These are phyloP conservation scores for Diploptera punctata DNA, from an alignment of 2,888 invertebrate species.

Conservation along the genomic window DNA sequence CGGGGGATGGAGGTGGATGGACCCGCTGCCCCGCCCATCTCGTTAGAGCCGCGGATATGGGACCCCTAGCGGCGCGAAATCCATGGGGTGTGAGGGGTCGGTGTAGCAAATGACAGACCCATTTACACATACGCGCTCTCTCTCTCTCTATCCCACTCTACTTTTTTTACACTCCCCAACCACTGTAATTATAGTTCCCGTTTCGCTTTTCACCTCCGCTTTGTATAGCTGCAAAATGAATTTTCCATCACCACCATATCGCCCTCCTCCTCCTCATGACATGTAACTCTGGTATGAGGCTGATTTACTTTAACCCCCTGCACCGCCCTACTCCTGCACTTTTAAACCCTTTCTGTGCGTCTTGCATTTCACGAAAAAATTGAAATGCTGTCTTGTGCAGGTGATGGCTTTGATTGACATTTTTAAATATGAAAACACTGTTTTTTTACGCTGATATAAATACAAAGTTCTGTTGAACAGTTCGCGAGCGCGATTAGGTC, in stretches of 20 bases:
- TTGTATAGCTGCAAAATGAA: constrained; percentile 31
- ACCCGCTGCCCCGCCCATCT: constrained; percentile 28
- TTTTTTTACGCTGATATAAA: not conserved
- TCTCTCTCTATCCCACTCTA: constrained; percentile 21
- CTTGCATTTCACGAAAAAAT: constrained; percentile 15
- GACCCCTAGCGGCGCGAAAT: constrained; percentile 20
- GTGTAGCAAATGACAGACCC: constrained; percentile 35
- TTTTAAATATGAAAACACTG: not conserved
- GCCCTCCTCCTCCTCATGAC: constrained; percentile 10
- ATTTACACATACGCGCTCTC: constrained; percentile 31
- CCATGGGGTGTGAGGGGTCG: constrained; percentile 15
- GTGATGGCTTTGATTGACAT: constrained; percentile 16
- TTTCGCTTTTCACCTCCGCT: constrained; percentile 30
- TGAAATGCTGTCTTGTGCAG: constrained; percentile 25
- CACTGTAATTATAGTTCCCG: constrained; percentile 28
- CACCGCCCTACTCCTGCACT: no score
- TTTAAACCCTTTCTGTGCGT: constrained; percentile 3
- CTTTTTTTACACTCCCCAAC: constrained; percentile 28
- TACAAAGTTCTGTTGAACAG: not conserved
- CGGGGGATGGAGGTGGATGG: not conserved
- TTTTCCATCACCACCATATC: constrained; percentile 24
- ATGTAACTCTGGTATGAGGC: constrained; percentile 10
- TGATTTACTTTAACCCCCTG: constrained; percentile 8
- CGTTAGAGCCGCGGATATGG: constrained; percentile 29
- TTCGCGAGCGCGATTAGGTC: not conserved